Percentiles rank a stretch among this genome's conserved stretches.
Evolutionary conservation across 2,888 invertebrate species (phyloP).

Genomic region (Nineta flava): DNA sequence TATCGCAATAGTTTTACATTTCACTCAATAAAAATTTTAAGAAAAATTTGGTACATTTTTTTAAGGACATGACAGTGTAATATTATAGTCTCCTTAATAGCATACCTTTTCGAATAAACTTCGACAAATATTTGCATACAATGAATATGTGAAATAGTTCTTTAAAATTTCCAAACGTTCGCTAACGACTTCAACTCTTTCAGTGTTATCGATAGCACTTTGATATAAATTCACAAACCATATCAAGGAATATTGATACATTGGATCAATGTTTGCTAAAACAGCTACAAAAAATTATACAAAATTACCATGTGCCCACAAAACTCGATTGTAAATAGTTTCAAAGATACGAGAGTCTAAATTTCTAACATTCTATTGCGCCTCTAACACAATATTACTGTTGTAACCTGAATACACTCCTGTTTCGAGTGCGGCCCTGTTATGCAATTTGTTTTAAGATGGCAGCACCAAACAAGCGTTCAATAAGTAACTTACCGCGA

Average conservation of each 20-base stretch:
- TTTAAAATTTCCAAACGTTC: constrained; percentile 58
- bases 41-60: not conserved
- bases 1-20: no score
- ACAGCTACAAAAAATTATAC: constrained; percentile 39
- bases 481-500: no score
- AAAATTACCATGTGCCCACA: not conserved
- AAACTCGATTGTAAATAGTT: not conserved
- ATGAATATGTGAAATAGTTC: constrained; percentile 71
- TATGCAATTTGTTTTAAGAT: no score
- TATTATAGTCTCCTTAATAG: not conserved
- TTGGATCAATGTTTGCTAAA: constrained; percentile 83
- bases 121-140: constrained; percentile 82
- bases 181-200: constrained; percentile 62
- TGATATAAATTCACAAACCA: constrained; percentile 90
- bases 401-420: no score
- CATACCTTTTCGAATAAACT: constrained; percentile 83
- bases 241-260: constrained; percentile 90
- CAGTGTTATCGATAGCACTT: constrained; percentile 72
- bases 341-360: not conserved
- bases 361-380: no score
- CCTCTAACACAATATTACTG: no score
- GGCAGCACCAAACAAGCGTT: no score
- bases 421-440: no score
- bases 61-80: not conserved
- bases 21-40: no score